Base-by-base conservation (phyloP, 1,140 invertebrate genomes). In the Drosophila bipectinata region DNA sequence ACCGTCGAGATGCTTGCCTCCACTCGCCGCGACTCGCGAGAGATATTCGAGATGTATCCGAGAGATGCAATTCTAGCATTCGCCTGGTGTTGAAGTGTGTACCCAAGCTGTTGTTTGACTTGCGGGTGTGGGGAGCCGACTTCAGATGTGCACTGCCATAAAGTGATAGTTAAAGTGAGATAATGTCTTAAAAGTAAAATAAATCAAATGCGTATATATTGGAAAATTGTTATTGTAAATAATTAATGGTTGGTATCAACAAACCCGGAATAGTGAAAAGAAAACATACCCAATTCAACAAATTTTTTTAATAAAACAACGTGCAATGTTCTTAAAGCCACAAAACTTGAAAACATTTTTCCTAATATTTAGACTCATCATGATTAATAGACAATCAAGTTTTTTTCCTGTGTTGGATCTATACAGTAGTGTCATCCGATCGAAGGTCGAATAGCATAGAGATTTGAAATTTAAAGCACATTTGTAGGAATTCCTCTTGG, bases 391-490 rank as follows among this genome's bases (percentile, higher is more conserved):
- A 12, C 10, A 37, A 37, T 12, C 1, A 10, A 14, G 7, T 45
- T 45, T 24, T 24, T 14, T 47, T 39, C n/a, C 26, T 45, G 9
- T 68, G 34, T n/a, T 37, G 1, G 34, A 37, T 37, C 34, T 21
- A 21, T 12, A 10, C 21, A 69, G 63, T 69, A 69, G 63, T 69
- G 44, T 69, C 66, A 69, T 69, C 63, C 66, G 66, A 69, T 69
- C 66, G 66, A 69, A 69, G 66, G 66, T 69, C 62, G 66, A 18
- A 21, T 15, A 68, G 60, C 60, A 45, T 30, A 30, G 32, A 39
- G 51, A 56, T 48, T 56, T n/a, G 39, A 2, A 28, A 47, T 47
- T 21, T 21, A 47, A 47, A 47, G 44, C 44, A 47, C 37, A 32
- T 30, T 18, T 32, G 28, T 10, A 49, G 66, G 52, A 68, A 69